These are phyloP conservation scores for Acronicta alni DNA, from an alignment of 2,888 invertebrate species.

Conservation along the genomic window DNA sequence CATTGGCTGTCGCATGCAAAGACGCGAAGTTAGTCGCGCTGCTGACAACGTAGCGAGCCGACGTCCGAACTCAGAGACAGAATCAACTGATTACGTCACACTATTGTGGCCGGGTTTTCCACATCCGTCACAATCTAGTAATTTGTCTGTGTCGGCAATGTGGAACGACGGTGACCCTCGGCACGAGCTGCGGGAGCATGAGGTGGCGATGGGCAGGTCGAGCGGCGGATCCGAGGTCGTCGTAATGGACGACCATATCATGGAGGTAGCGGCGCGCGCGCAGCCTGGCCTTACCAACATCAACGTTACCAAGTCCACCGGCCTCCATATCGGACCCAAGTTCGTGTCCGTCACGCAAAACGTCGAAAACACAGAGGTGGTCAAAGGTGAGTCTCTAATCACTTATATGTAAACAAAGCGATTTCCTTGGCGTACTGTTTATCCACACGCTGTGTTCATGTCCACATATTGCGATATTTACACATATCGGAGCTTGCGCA, in stretches of 20 bases:
- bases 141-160: constrained; percentile 60
- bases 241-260: constrained; percentile 62
- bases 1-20: constrained; percentile 34
- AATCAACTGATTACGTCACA: constrained; percentile 58
- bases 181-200: constrained; percentile 51
- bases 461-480: constrained; percentile 41
- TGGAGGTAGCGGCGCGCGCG: constrained; percentile 58
- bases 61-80: constrained; percentile 56
- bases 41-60: constrained; percentile 59
- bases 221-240: constrained; percentile 68
- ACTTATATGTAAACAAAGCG: constrained; percentile 46
- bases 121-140: constrained; percentile 38
- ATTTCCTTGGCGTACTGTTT: constrained; percentile 32
- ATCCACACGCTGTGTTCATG: constrained; percentile 30
- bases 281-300: constrained; percentile 68
- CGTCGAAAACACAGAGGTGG: constrained; percentile 78
- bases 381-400: constrained; percentile 76
- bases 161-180: constrained; percentile 61
- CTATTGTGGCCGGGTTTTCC: constrained; percentile 54
- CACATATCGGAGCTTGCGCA: constrained; percentile 50
- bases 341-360: constrained; percentile 80
- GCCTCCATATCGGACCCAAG: constrained; percentile 80
- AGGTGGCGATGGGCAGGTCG: constrained; percentile 53
- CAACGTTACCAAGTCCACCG: constrained; percentile 74
- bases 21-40: constrained; percentile 68